Percentiles rank a stretch among this genome's conserved stretches.
These are phyloP conservation scores for Motacilla alba DNA, from an alignment of 2,113 vertebrate genomes.

Conservation along the genomic window DNA sequence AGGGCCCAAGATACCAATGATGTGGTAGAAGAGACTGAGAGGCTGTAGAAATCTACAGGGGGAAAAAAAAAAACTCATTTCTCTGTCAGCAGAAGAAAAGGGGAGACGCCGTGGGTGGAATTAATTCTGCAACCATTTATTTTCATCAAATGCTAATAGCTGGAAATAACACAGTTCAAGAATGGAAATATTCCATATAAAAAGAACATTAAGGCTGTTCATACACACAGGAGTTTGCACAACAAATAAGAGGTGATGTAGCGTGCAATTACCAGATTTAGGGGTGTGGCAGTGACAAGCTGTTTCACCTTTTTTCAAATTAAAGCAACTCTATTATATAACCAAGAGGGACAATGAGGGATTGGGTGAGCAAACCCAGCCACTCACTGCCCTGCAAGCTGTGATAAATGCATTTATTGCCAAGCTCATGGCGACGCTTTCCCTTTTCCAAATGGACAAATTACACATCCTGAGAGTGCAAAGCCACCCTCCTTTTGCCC, in stretches of 20 bases:
- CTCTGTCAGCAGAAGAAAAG: conserved; percentile 7
- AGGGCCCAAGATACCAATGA: not conserved
- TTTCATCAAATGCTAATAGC: conserved; percentile 48
- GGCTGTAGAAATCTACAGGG: not conserved
- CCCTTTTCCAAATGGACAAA: conserved; percentile 38
- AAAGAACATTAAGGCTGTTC: conserved; percentile 13
- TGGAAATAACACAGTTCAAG: conserved; percentile 15
- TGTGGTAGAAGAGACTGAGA: not conserved
- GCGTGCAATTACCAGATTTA: conserved; percentile 62
- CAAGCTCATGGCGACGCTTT: not conserved
- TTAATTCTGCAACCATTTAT: conserved; percentile 49
- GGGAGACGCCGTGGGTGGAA: conserved; percentile 28
- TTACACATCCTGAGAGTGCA: not conserved
- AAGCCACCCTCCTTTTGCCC: not conserved
- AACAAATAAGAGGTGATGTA: conserved; percentile 45
- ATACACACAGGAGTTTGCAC: conserved; percentile 18
- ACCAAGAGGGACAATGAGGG: conserved; percentile 23
- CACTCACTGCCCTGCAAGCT: conserved; percentile 30
- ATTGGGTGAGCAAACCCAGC: not conserved
- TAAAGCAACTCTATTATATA: not conserved
- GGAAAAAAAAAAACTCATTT: not conserved
- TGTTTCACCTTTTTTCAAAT: conserved; percentile 22
- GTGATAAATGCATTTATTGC: conserved; percentile 16
- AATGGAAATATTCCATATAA: conserved; percentile 40
- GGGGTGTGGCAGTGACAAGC: conserved; percentile 43